Evolutionary conservation across 2,888 invertebrate genomes (phyloP), one percentile per base, ranked within the genome.

Genomic region (Eustalomyia histrio): DNA sequence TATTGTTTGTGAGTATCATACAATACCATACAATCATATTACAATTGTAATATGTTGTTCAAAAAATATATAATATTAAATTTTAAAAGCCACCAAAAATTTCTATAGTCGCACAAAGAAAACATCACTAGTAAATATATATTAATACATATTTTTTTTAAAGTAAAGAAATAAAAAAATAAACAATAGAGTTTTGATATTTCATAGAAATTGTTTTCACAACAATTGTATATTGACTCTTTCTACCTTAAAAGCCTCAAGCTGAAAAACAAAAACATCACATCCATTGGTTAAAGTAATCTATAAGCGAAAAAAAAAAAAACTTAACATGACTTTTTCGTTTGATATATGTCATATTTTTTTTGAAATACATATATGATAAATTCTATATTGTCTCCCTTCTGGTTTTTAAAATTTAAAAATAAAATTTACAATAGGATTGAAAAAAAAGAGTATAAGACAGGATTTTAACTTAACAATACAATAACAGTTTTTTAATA

Each of bases 11-110:
- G 8, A 39, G 39, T 39, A 39, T 39, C 4, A 39, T 3, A 39
- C 39, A 39, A 39, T 12, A 39, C 12, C 39, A 39, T 12, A 12
- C 39, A 39, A 39, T 39, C 39, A 14, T 58, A 58, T 33, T 33
- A 58, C 33, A 58, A 58, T 17, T 58, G 17, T 58, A 33, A 58
- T 17, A 33, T 33, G 10, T 10, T 17, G 57, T 58, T 29, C 29
- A 39, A 39, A 39, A 39, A 6, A 6, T 29, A 39, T 5, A 39
- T 39, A 39, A 39, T 39, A 39, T 33, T 24, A 58, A 58, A 33
- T 33, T 16, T 29, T 16, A 35, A 10, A 58, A 58, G 29, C 33
- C 57, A 39, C 39, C 12, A 39, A 39, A 39, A 1, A 39, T 14
- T 39, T 39, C 1, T 39, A 39, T 33, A 33, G 6, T 33, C 17